A percentile compares a stretch with the other conserved stretches of the same genome.
Evolutionary conservation across 2,888 invertebrate genomes (phyloP).

Genomic region (Leucania comma): DNA sequence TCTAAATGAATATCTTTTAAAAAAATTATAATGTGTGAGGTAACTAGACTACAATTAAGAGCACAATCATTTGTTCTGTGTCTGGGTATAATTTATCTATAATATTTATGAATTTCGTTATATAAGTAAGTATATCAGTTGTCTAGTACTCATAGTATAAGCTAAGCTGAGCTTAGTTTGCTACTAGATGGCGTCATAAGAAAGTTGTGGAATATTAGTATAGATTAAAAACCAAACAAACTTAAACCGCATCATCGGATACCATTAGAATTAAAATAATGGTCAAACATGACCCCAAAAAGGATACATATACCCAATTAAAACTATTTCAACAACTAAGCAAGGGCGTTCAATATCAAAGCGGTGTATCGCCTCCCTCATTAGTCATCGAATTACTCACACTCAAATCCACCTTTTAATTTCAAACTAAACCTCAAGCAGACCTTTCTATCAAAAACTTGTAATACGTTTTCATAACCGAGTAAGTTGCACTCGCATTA

Average conservation of each 20-base stretch:
- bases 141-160: too few species aligned
- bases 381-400: constrained; percentile 32
- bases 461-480: constrained; percentile 44
- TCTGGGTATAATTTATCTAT: too few species aligned
- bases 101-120: too few species aligned
- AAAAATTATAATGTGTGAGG: too few species aligned
- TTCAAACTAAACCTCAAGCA: constrained; percentile 17
- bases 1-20: too few species aligned
- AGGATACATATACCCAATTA: not conserved
- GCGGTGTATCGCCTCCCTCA: not conserved
- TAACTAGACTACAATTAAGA: too few species aligned
- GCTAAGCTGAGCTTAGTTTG: too few species aligned
- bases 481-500: constrained; percentile 59
- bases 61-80: too few species aligned
- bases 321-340: not conserved
- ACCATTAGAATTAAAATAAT: not conserved
- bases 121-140: too few species aligned
- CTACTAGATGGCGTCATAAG: too few species aligned
- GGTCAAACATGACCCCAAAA: not conserved
- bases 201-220: too few species aligned
- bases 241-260: too few species aligned
- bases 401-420: constrained; percentile 31
- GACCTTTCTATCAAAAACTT: constrained; percentile 48
- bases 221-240: not conserved
- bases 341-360: not conserved